A percentile compares a stretch with the other conserved stretches of the same genome.
Evolutionary conservation across 2,113 vertebrate genomes (phyloP).

Genomic region (Callaeas wilsoni): DNA sequence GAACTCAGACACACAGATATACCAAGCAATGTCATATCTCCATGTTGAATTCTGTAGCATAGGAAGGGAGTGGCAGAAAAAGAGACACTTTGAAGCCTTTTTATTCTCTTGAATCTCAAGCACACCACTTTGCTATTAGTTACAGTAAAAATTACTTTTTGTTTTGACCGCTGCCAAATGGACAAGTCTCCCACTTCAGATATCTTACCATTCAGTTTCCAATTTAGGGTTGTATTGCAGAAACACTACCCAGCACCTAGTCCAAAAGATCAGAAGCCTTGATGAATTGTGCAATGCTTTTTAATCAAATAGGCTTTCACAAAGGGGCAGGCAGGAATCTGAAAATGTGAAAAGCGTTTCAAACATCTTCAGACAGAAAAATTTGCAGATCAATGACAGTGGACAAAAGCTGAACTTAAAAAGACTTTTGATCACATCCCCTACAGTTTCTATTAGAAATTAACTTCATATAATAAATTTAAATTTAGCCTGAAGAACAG

Average conservation of each 20-base stretch:
- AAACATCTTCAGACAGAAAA: not conserved
- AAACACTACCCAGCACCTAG: not conserved
- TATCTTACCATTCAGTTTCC: not conserved
- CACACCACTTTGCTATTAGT: not conserved
- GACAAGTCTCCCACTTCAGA: not conserved
- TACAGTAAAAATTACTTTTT: not conserved
- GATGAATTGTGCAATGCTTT: not conserved
- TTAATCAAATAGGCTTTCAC: not conserved
- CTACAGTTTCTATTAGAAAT: not conserved
- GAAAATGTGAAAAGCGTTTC: not conserved
- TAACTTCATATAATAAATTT: not conserved
- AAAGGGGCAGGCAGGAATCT: not conserved
- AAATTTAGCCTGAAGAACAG: not conserved
- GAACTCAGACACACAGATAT: not conserved
- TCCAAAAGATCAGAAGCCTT: not conserved
- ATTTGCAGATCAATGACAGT: not conserved
- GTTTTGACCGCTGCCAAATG: not conserved
- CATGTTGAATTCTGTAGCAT: not conserved
- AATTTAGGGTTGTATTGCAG: not conserved
- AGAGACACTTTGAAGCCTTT: not conserved
- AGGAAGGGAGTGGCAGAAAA: rapidly evolving
- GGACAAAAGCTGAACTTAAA: constrained; percentile 6
- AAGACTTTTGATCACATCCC: constrained; percentile 4
- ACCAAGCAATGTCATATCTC: not conserved
- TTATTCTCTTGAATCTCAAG: not conserved